phyloP scores from a whole-genome alignment of 2,888 invertebrate genomes.

The Nephrotoma appendiculata region DNA sequence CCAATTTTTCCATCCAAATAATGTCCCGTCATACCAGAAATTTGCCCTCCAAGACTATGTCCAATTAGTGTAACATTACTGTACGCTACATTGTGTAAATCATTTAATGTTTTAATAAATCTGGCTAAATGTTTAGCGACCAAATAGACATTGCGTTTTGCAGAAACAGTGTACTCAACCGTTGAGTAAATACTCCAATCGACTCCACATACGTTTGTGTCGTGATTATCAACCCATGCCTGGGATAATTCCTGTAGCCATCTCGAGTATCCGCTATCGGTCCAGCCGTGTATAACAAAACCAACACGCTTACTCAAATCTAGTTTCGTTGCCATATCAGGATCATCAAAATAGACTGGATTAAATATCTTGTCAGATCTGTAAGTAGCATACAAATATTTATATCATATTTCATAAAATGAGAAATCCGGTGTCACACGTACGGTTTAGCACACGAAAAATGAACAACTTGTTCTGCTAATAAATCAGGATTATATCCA shows the following conservation, averaged over 20 bases:
- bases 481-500: neutral
- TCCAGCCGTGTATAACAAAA: slow-evolving; percentile 29
- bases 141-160: neutral
- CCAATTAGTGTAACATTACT: slow-evolving; percentile 26
- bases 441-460: neutral
- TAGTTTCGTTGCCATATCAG: slow-evolving; percentile 22
- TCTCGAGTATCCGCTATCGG: slow-evolving; percentile 25
- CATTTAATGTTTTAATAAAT: slow-evolving; percentile 25
- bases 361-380: slow-evolving; percentile 21
- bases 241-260: slow-evolving; percentile 24
- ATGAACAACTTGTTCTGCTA: neutral
- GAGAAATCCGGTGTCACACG: neutral
- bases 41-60: slow-evolving; percentile 30
- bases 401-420: too few species aligned
- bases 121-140: slow-evolving; percentile 18
- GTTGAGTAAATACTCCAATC: slow-evolving; percentile 28
- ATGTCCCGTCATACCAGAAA: slow-evolving; percentile 27
- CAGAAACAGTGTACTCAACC: slow-evolving; percentile 24
- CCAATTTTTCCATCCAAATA: slow-evolving; percentile 23
- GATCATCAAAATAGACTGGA: slow-evolving; percentile 21
- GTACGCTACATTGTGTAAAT: slow-evolving; percentile 19
- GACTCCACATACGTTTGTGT: slow-evolving; percentile 26
- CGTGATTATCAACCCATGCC: slow-evolving; percentile 26
- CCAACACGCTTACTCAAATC: slow-evolving; percentile 21
- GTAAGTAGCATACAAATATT: neutral